phyloP scores from a whole-genome alignment of 2,113 vertebrate species.

The Vicugna pacos region DNA sequence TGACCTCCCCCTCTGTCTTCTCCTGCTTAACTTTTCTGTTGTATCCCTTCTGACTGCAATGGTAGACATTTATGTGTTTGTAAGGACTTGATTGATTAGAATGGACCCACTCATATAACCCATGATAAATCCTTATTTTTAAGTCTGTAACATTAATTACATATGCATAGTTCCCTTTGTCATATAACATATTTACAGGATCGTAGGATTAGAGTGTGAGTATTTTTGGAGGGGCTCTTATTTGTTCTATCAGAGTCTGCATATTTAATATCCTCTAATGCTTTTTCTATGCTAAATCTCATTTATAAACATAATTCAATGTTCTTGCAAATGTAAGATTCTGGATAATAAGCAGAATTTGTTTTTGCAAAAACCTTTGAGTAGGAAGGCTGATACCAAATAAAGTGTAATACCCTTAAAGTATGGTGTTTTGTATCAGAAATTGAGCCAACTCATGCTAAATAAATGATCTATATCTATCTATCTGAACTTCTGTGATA shows the following conservation, averaged over 20 bases:
- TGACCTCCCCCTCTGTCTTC: background rate
- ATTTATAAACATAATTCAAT: background rate
- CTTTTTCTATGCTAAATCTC: background rate
- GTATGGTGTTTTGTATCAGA: background rate
- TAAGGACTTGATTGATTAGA: background rate
- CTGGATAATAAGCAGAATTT: background rate
- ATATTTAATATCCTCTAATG: background rate
- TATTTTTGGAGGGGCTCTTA: background rate
- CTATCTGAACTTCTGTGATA: background rate
- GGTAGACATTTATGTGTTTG: background rate
- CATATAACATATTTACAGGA: background rate
- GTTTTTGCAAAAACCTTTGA: background rate
- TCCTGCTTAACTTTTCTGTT: background rate
- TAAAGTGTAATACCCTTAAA: background rate
- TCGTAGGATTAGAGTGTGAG: background rate
- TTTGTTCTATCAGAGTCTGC: background rate
- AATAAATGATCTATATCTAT: background rate
- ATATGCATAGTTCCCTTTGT: background rate
- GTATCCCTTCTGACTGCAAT: background rate
- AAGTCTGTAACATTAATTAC: background rate
- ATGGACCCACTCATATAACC: background rate
- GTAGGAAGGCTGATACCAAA: background rate
- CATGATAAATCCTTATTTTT: background rate
- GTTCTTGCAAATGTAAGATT: background rate
- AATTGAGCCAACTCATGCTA: background rate